A percentile compares a stretch with the other conserved stretches of the same genome.
These are phyloP conservation scores for Odontothrips loti DNA, from an alignment of 2,888 invertebrate genomes.

Conservation along the genomic window DNA sequence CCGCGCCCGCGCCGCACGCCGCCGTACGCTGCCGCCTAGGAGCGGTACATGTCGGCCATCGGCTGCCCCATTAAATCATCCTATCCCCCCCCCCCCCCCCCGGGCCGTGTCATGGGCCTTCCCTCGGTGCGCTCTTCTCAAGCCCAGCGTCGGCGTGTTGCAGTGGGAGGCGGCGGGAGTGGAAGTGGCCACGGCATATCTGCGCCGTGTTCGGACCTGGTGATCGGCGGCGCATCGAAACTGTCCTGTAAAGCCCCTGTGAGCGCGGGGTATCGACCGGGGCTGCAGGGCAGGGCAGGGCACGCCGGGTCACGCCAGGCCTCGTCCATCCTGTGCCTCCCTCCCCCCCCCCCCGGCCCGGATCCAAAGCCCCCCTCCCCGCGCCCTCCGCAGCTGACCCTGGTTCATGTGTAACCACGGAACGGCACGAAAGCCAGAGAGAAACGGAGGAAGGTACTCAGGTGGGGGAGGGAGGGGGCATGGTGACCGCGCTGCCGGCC, in stretches of 20 bases:
- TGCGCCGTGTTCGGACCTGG: not conserved
- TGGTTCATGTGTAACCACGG: conserved; percentile 1
- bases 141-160: too few species aligned
- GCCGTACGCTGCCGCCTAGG: too few species aligned
- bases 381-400: not conserved
- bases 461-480: not conserved
- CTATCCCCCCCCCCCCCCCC: too few species aligned
- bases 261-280: not conserved
- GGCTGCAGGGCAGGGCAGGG: not conserved
- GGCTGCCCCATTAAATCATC: too few species aligned
- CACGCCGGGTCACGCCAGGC: not conserved
- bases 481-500: not conserved
- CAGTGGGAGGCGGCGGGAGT: too few species aligned
- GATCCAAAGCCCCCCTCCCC: not conserved
- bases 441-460: not conserved
- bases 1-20: too few species aligned
- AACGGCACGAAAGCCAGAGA: not conserved
- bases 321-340: not conserved
- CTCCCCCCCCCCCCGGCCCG: not conserved
- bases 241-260: not conserved
- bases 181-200: too few species aligned
- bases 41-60: too few species aligned
- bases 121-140: too few species aligned
- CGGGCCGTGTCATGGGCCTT: too few species aligned
- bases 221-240: not conserved